phyloP scores from a whole-genome alignment of 2,888 invertebrate genomes.

The Dyspetes luteomarginatus region DNA sequence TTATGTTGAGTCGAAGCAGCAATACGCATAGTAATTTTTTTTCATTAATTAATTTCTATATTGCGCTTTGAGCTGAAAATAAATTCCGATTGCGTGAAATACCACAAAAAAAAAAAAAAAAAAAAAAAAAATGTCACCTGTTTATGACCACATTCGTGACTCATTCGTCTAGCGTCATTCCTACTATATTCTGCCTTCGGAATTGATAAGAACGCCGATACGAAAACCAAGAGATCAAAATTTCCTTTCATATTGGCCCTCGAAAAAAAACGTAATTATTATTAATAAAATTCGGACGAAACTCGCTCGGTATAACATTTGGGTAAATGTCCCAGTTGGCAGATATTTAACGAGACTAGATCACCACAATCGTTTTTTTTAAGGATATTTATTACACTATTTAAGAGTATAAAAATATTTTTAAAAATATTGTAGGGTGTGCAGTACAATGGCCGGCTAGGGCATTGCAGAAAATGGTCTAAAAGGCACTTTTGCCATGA shows the following conservation, averaged over 20 bases:
- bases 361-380: no score
- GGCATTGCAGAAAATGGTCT: no score
- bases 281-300: neutral
- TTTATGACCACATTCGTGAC: neutral
- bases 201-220: slow-evolving; percentile 22
- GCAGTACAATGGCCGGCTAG: no score
- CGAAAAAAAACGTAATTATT: slow-evolving; percentile 4
- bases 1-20: neutral
- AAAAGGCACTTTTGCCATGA: no score
- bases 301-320: slow-evolving; percentile 9
- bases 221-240: slow-evolving; percentile 38
- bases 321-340: no score
- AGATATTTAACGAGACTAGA: no score
- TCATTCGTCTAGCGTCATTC: neutral
- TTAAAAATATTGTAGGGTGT: no score
- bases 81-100: neutral
- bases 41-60: neutral
- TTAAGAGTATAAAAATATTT: no score
- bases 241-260: slow-evolving; percentile 28
- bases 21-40: neutral
- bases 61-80: neutral
- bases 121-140: neutral
- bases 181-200: neutral
- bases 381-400: no score
- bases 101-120: neutral